These are phyloP conservation scores for Dynastes maya DNA, from an alignment of 2,888 invertebrate genomes.

Conservation along the genomic window DNA sequence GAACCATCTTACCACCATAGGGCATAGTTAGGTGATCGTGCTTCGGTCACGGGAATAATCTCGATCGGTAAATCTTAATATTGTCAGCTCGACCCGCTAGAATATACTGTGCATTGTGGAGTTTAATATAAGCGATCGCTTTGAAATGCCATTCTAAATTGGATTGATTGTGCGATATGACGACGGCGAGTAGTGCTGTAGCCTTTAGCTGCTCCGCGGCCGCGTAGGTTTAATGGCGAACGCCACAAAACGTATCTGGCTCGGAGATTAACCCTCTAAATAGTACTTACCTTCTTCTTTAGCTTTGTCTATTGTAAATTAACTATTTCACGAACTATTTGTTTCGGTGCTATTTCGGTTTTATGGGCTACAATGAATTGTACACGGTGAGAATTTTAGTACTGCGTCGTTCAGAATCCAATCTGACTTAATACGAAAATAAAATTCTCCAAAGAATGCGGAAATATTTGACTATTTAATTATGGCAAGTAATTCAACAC, in stretches of 20 bases:
- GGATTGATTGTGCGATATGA: constrained; percentile 68
- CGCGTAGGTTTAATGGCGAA: constrained; percentile 9
- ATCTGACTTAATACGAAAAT: not conserved
- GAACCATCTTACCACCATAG: constrained; percentile 24
- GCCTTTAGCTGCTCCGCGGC: constrained; percentile 6
- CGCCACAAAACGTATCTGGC: not conserved
- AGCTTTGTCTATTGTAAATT: not conserved
- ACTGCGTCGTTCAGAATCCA: not conserved
- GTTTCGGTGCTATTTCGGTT: not conserved
- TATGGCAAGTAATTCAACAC: not conserved
- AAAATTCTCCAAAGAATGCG: not conserved
- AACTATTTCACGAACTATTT: constrained; percentile 10
- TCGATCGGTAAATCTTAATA: constrained; percentile 64
- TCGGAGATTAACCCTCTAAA: not conserved
- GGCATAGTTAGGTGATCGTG: constrained; percentile 43
- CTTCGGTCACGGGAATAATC: constrained; percentile 57
- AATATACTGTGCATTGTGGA: constrained; percentile 58
- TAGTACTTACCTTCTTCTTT: not conserved
- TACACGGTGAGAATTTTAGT: not conserved
- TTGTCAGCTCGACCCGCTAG: constrained; percentile 60
- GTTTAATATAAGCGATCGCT: constrained; percentile 62
- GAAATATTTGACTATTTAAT: not conserved
- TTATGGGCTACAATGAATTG: constrained; percentile 1
- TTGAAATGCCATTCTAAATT: constrained; percentile 68
- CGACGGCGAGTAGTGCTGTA: constrained; percentile 1